Evolutionary conservation across 23 tunicate genomes (phyloP).

Genomic region (Diplosoma virens): DNA sequence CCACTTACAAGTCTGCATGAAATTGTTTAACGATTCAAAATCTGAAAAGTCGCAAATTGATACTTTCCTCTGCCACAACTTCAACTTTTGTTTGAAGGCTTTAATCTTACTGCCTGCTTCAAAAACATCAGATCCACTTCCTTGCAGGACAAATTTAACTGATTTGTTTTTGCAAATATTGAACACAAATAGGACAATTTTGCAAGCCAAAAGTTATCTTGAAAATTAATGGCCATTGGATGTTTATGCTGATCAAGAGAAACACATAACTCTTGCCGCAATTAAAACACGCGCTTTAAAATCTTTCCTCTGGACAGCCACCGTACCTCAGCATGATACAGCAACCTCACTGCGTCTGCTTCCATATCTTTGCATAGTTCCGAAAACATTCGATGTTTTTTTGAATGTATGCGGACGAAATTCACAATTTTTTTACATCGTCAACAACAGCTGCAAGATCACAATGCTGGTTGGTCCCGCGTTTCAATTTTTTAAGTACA

Average conservation of each 20-base stretch:
- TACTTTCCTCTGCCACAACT: slow-evolving; percentile 34
- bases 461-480: slow-evolving; percentile 12
- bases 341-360: slow-evolving; percentile 38
- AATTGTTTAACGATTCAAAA: slow-evolving; percentile 12
- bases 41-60: slow-evolving; percentile 23
- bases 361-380: slow-evolving; percentile 39
- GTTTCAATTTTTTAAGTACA: slow-evolving; percentile 10
- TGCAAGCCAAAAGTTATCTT: slow-evolving; percentile 46
- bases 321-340: slow-evolving; percentile 32
- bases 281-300: slow-evolving; percentile 40
- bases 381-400: slow-evolving; percentile 36
- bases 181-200: slow-evolving; percentile 32
- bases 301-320: slow-evolving; percentile 44
- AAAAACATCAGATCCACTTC: slow-evolving; percentile 17
- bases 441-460: slow-evolving; percentile 6
- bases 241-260: slow-evolving; percentile 37
- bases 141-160: slow-evolving; percentile 23
- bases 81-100: slow-evolving; percentile 23
- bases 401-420: slow-evolving; percentile 34
- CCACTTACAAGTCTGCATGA: slow-evolving; percentile 9
- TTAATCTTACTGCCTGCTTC: slow-evolving; percentile 23
- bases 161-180: slow-evolving; percentile 35
- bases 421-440: slow-evolving; percentile 13
- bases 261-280: slow-evolving; percentile 34
- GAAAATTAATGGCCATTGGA: slow-evolving; percentile 36